Evolutionary conservation across 2,888 invertebrate genomes (phyloP).

Genomic region (Mantis religiosa): DNA sequence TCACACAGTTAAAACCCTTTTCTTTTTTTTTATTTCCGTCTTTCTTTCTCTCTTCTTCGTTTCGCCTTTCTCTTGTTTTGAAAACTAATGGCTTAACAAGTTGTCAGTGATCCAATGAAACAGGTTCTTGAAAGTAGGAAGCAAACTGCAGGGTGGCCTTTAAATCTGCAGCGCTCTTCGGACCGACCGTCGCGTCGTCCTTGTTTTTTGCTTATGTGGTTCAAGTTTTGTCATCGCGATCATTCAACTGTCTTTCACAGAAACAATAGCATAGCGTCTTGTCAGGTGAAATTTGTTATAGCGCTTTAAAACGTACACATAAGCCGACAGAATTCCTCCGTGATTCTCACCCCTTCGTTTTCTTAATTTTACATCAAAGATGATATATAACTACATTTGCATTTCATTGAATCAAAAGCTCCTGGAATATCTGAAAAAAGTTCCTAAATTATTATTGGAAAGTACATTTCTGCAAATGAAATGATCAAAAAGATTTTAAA

Average conservation of each 20-base stretch:
- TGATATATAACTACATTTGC: neutral
- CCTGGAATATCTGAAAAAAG: too few species aligned
- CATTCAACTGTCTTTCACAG: neutral
- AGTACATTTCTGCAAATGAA: too few species aligned
- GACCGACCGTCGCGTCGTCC: neutral
- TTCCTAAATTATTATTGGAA: too few species aligned
- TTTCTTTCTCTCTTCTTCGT: neutral
- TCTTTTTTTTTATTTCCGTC: neutral
- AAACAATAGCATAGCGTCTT: neutral
- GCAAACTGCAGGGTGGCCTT: neutral
- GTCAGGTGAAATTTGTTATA: neutral
- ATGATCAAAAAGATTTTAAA: too few species aligned
- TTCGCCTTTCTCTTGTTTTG: neutral
- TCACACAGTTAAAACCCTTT: neutral
- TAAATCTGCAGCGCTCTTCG: neutral
- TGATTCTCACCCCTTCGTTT: neutral
- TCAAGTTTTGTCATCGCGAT: neutral
- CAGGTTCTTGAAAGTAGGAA: conserved; percentile 13
- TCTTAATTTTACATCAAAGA: neutral
- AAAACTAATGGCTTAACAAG: neutral
- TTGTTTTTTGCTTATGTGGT: neutral
- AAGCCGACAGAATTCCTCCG: neutral
- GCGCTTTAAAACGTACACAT: neutral
- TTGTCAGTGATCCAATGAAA: neutral
- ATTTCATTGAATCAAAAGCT: too few species aligned